Evolutionary conservation across 2,113 vertebrate species (phyloP).

Genomic region (Atractosteus spatula): DNA sequence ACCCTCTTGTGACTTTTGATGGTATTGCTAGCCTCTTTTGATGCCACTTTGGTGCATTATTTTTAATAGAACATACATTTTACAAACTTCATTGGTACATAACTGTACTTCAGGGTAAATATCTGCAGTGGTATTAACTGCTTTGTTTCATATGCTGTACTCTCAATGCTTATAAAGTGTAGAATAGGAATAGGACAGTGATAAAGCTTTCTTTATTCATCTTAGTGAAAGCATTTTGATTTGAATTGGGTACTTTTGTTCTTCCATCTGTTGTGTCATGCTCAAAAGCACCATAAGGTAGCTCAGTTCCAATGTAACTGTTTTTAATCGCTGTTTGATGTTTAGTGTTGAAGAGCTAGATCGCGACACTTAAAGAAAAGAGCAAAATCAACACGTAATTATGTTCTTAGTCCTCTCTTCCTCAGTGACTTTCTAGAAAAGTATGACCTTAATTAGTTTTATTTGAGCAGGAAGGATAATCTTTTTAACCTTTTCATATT

Average conservation of each 20-base stretch:
- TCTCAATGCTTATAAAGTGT: conserved; percentile 8
- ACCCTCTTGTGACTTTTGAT: too few relatives aligned
- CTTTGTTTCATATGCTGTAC: conserved; percentile 27
- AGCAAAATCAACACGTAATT: too few relatives aligned
- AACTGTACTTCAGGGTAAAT: neutral
- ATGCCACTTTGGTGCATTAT: too few relatives aligned
- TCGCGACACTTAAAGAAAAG: neutral
- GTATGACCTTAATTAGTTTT: too few relatives aligned
- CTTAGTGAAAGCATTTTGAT: conserved; percentile 13
- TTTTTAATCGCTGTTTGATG: conserved; percentile 23
- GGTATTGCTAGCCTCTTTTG: too few relatives aligned
- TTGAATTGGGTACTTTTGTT: conserved; percentile 4
- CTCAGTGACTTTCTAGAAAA: too few relatives aligned
- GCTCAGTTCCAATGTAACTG: conserved; percentile 11
- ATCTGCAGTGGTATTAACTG: conserved; percentile 21
- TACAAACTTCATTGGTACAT: neutral
- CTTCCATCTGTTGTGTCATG: conserved; percentile 3
- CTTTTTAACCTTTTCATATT: too few relatives aligned
- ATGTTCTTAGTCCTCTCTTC: too few relatives aligned
- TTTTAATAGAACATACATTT: too few relatives aligned
- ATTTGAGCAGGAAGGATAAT: too few relatives aligned
- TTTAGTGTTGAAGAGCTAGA: neutral
- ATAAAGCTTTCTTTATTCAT: conserved; percentile 24
- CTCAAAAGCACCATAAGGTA: conserved; percentile 20
- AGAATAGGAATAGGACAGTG: neutral